Evolutionary conservation across 2,797 vertebrate species (phyloP).

Genomic region (Botia almorhae): DNA sequence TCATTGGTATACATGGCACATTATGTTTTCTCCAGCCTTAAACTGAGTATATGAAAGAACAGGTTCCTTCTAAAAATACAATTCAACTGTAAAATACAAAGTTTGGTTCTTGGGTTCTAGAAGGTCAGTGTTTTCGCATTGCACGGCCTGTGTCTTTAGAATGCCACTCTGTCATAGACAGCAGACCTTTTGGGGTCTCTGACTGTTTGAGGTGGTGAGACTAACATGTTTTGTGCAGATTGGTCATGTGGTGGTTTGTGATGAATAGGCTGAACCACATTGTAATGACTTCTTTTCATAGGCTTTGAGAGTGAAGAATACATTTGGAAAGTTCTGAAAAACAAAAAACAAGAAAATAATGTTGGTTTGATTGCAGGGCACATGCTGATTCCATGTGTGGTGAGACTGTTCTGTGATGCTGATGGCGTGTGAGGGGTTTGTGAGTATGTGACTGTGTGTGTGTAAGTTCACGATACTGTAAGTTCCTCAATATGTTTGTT

Average conservation of each 20-base stretch:
- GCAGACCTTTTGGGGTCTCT: neutral
- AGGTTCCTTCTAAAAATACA: neutral
- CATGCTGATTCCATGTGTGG: slow-evolving; percentile 45
- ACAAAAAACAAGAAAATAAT: neutral
- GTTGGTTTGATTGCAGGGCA: slow-evolving; percentile 29
- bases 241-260: slow-evolving; percentile 16
- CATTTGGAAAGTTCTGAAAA: slow-evolving; percentile 19
- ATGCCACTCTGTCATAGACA: neutral
- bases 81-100: neutral
- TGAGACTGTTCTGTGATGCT: slow-evolving; percentile 19
- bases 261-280: slow-evolving; percentile 28
- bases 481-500: neutral
- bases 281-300: slow-evolving; percentile 38
- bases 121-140: neutral
- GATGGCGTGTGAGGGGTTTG: slow-evolving; percentile 20
- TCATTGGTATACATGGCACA: neutral
- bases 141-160: slow-evolving; percentile 8
- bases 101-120: neutral
- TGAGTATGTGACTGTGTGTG: neutral
- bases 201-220: neutral
- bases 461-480: neutral
- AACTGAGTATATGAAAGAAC: neutral
- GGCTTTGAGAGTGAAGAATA: slow-evolving; percentile 6
- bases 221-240: slow-evolving; percentile 41
- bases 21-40: neutral